Evolutionary conservation across 2,888 invertebrate species (phyloP).

Genomic region (Pimpla rufipes): DNA sequence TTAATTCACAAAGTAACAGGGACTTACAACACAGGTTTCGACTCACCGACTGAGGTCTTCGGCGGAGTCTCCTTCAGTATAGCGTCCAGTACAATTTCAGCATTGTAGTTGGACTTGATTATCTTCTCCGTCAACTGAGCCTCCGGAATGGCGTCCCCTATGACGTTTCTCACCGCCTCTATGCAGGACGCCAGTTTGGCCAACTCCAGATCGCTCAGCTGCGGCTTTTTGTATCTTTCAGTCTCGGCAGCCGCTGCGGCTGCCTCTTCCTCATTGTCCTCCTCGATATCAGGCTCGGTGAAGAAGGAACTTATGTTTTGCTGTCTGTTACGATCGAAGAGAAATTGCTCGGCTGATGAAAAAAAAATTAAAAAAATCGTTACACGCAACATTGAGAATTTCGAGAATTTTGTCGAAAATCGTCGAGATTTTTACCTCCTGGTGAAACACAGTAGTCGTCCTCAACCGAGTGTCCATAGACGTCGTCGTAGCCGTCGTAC

Average conservation of each 20-base stretch:
- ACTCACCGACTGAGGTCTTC: conserved; percentile 77
- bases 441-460: conserved; percentile 97
- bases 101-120: conserved; percentile 90
- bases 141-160: conserved; percentile 92
- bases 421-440: conserved; percentile 87
- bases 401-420: too few species aligned
- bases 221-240: conserved; percentile 84
- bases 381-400: background rate
- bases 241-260: conserved; percentile 79
- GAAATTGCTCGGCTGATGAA: conserved; percentile 89
- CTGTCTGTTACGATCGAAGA: conserved; percentile 93
- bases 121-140: conserved; percentile 91
- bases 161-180: conserved; percentile 92
- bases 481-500: conserved; percentile 95
- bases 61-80: conserved; percentile 88
- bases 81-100: conserved; percentile 90
- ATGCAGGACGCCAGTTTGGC: conserved; percentile 93
- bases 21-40: too few species aligned
- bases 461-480: conserved; percentile 97
- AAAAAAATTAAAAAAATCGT: conserved; percentile 9
- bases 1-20: too few species aligned
- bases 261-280: conserved; percentile 91
- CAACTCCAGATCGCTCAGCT: conserved; percentile 89
- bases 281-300: conserved; percentile 89
- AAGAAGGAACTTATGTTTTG: conserved; percentile 92